Base-by-base conservation (phyloP, 2,113 vertebrate species). In the Mixornis gularis region DNA sequence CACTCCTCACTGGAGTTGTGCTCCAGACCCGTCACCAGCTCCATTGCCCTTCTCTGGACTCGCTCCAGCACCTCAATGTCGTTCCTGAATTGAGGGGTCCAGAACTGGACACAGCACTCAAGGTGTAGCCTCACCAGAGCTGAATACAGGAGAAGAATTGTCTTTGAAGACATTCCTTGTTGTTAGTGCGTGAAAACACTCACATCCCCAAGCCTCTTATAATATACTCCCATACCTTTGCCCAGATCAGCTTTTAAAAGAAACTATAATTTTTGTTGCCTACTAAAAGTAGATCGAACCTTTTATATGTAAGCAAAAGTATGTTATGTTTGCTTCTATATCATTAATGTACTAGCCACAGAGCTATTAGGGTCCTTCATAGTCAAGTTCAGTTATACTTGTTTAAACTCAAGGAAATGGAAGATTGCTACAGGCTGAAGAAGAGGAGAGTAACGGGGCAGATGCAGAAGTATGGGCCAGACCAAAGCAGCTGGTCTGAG, bases 1-100 rank as follows among this genome's bases (percentile, higher is more conserved):
- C 4, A 0, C 9, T 66, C 13, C n/a, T 68, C 53, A 34, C 0
- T 53, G n/a, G 20, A 14, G 12, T 38, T 0, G 0, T n/a, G 29
- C 11, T 53, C 12, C 46, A n/a, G 53, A 21, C 2, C 13, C 25
- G 53, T 53, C n/a, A 17, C 13, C 62, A 40, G 40, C 29, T 26
- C 25, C 6, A 6, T 1, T 68, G 52, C 17, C 24, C 53, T 53
- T 40, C 25, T 41, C 62, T 74, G 78, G 6, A 22, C 29, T 8
- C 1, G 0, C 1, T 59, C 27, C 77, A 59, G 27, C 38, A 1
- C 38, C 38, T 46, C 69, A 10, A 1, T 40, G 53, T 40, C 40
- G 53, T 52, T 34, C 60, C 60, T 40, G 53, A 68, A 20, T 0
- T 21, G 62, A 66, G 14, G 4, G 34, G 11, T 5, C 16, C 46